A percentile compares a stretch with the other conserved stretches of the same genome.
Conservation (phyloP, 2,888 invertebrate species). For the Opisthograptis luteolata region DNA sequence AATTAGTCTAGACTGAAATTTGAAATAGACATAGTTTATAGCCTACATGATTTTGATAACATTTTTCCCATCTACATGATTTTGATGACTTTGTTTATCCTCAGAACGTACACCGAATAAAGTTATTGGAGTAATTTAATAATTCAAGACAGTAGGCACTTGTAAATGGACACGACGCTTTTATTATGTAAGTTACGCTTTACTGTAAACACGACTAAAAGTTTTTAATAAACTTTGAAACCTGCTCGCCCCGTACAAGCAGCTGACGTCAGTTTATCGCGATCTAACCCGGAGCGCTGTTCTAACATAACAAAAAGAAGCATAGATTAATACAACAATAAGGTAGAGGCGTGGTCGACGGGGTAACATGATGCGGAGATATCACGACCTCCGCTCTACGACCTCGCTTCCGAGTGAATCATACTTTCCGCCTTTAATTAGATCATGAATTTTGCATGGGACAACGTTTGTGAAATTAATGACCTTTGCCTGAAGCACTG, state of each 20-base stretch:
- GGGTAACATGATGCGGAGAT: slow-evolving; percentile 52
- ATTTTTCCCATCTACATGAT: too few species aligned
- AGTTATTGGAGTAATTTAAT: too few species aligned
- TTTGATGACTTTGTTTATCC: too few species aligned
- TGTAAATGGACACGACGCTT: too few species aligned
- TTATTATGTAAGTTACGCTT: too few species aligned
- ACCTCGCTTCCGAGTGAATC: slow-evolving; percentile 62
- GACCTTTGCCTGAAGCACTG: neutral
- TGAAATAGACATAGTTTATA: too few species aligned
- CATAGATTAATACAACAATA: slow-evolving; percentile 62
- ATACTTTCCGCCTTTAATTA: slow-evolving; percentile 48
- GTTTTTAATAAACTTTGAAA: neutral
- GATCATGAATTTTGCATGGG: slow-evolving; percentile 36
- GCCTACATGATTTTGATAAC: too few species aligned
- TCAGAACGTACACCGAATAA: too few species aligned
- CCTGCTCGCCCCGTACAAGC: slow-evolving; percentile 6
- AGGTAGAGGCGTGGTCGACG: slow-evolving; percentile 56
- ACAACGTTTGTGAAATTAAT: slow-evolving; percentile 17
- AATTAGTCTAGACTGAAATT: too few species aligned
- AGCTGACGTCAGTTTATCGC: slow-evolving; percentile 35
- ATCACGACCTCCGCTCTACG: slow-evolving; percentile 57
- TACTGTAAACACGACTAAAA: too few species aligned
- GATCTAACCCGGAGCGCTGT: slow-evolving; percentile 33
- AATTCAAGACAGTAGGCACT: too few species aligned
- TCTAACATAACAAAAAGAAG: slow-evolving; percentile 40